Evolutionary conservation across 2,797 vertebrate genomes (phyloP).

Genomic region (Trachops cirrhosus): DNA sequence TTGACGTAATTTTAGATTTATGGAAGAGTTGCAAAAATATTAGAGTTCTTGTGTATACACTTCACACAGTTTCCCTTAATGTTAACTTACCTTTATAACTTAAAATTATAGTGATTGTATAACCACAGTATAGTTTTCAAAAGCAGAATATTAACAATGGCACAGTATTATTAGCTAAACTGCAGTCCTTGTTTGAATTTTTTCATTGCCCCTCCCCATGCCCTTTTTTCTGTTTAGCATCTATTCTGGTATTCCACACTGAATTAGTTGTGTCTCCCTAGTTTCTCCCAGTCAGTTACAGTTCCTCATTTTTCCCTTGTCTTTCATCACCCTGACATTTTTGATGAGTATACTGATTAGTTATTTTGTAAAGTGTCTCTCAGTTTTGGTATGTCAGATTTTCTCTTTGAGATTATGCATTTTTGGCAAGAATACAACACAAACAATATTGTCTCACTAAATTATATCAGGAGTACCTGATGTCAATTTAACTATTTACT

Average conservation of each 20-base stretch:
- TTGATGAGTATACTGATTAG: constrained; percentile 3
- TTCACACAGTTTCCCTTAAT: neutral
- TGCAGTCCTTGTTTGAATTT: constrained; percentile 12
- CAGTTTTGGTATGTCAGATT: constrained; percentile 3
- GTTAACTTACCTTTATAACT: constrained; percentile 26
- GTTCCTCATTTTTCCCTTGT: constrained; percentile 7
- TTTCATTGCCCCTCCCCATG: neutral
- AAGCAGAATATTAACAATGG: neutral
- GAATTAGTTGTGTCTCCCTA: neutral
- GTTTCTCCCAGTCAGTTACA: neutral
- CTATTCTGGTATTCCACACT: neutral
- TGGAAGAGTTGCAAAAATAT: neutral
- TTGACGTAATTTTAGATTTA: constrained; percentile 45
- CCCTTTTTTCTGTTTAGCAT: neutral
- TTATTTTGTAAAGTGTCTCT: constrained; percentile 50
- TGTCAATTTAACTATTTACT: constrained; percentile 8
- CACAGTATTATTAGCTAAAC: neutral
- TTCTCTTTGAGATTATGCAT: neutral
- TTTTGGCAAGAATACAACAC: neutral
- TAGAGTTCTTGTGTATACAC: neutral
- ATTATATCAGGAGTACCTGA: neutral
- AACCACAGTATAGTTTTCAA: neutral
- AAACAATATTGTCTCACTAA: neutral
- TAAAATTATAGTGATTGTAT: constrained; percentile 2
- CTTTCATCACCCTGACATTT: constrained; percentile 31